Base-by-base conservation (phyloP, 2,113 vertebrate genomes). In the Egretta garzetta region DNA sequence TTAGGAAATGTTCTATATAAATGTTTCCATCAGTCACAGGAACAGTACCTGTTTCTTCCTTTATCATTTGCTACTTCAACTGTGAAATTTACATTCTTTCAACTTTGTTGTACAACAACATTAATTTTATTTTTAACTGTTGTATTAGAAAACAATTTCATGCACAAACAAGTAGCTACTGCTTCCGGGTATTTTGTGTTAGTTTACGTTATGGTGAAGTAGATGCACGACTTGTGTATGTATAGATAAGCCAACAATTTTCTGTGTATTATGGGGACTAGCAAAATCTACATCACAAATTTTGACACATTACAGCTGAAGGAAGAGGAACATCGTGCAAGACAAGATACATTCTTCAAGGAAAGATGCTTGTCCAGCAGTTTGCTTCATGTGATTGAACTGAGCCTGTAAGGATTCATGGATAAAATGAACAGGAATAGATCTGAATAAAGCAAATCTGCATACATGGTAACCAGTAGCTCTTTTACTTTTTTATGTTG, bases 281-380 rank as follows among this genome's bases (percentile, higher is more conserved):
- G 99, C 99, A 99, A 99, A 99, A 99, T 98, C 99, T 99, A 99
- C 99, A 99, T 99, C 99, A 99, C 99, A 98, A 99, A 98, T 99
- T 99, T 99, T 99, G 99, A 99, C 99, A 99, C 99, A 98, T 99
- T 99, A 99, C 99, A 99, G 99, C 99, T 99, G 97, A 99, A 98
- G 98, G 98, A 99, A 99, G 99, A 99, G 99, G 98, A 99, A 97
- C 98, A 97, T 98, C 98, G 95, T 98, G 98, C 98, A 98, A 98
- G 98, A 98, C 98, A 98, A 98, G 98, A 98, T 97, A 97, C 97
- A 97, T 95, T 98, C 98, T 98, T 99, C 98, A 98, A 98, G 98
- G 97, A 98, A 98, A 95, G 98, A 98, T 97, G 98, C 98, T 98
- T 98, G 98, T 98, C 98, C 98, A 96, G 98, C 98, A 98, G 98